Evolutionary conservation across 2,797 vertebrate genomes (phyloP).

Genomic region (Poliocrania exsul): DNA sequence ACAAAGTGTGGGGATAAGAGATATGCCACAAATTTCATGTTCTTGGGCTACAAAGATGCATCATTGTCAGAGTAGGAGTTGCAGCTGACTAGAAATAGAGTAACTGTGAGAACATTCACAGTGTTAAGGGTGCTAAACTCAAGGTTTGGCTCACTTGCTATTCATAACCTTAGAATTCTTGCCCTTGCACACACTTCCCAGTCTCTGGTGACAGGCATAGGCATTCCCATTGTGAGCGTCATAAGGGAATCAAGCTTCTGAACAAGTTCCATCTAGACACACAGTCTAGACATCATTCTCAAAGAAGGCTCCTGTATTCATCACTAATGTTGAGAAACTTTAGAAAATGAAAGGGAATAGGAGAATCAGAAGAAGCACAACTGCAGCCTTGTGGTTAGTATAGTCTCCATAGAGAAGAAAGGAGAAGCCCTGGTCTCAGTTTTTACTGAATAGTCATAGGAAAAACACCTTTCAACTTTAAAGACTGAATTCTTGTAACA

Average conservation of each 20-base stretch:
- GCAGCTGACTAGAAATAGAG: neutral
- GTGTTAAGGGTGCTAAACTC: neutral
- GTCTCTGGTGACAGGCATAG: neutral
- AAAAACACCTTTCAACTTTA: neutral
- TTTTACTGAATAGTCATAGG: neutral
- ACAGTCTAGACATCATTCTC: neutral
- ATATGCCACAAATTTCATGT: neutral
- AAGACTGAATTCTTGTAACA: neutral
- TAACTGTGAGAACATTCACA: neutral
- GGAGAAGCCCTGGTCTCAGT: neutral
- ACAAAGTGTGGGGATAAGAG: neutral
- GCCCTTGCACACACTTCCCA: neutral
- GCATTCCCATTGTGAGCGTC: neutral
- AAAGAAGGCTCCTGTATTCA: neutral
- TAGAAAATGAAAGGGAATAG: neutral
- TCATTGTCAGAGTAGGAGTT: neutral
- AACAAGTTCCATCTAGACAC: neutral
- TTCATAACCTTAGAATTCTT: neutral
- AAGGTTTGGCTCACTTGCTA: neutral
- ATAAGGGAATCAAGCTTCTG: neutral
- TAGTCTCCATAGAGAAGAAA: neutral
- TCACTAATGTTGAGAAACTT: neutral
- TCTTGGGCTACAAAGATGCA: neutral
- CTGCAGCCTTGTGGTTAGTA: neutral
- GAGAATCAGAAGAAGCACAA: neutral